phyloP scores from a whole-genome alignment of 2,888 invertebrate species.

The Lasioglossum leucozonium region DNA sequence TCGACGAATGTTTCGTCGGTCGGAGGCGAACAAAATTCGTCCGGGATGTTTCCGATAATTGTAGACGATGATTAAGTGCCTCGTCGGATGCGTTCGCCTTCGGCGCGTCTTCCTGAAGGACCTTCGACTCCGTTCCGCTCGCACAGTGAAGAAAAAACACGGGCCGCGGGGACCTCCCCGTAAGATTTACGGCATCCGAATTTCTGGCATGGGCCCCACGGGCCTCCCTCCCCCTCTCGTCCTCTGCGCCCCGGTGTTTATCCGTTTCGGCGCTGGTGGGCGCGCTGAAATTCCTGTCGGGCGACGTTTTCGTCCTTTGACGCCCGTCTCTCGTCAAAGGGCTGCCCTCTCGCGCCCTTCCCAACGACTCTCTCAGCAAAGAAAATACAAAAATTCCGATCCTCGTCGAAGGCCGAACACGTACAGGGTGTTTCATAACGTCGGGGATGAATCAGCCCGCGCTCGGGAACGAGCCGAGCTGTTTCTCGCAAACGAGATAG shows the following conservation, averaged over 20 bases:
- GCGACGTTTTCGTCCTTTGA: slow-evolving; percentile 58
- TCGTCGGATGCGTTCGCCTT: slow-evolving; percentile 20
- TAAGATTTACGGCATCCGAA: slow-evolving; percentile 76
- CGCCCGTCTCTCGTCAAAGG: slow-evolving; percentile 57
- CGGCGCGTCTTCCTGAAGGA: slow-evolving; percentile 28
- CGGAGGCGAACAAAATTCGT: not conserved
- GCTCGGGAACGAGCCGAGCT: not conserved
- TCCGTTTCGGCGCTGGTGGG: slow-evolving; percentile 65
- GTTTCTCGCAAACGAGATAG: not conserved
- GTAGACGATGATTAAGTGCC: slow-evolving; percentile 22
- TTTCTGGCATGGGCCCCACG: slow-evolving; percentile 52
- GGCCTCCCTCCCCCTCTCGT: not conserved
- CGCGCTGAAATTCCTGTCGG: slow-evolving; percentile 54
- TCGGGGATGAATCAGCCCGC: not conserved
- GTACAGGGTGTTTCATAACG: slow-evolving; percentile 12
- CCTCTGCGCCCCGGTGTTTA: slow-evolving; percentile 58
- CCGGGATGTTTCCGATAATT: slow-evolving; percentile 25
- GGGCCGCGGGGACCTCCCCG: slow-evolving; percentile 43
- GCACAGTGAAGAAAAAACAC: slow-evolving; percentile 59
- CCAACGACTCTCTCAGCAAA: slow-evolving; percentile 13
- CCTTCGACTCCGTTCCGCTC: slow-evolving; percentile 38
- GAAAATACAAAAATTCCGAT: slow-evolving; percentile 1
- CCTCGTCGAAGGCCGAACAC: not conserved
- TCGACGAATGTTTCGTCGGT: not conserved
- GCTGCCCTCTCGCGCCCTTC: slow-evolving; percentile 35